A percentile compares a stretch with the other conserved stretches of the same genome.
Evolutionary conservation across 1,140 invertebrate genomes (phyloP).

Genomic region (Drosophila sulfurigaster): DNA sequence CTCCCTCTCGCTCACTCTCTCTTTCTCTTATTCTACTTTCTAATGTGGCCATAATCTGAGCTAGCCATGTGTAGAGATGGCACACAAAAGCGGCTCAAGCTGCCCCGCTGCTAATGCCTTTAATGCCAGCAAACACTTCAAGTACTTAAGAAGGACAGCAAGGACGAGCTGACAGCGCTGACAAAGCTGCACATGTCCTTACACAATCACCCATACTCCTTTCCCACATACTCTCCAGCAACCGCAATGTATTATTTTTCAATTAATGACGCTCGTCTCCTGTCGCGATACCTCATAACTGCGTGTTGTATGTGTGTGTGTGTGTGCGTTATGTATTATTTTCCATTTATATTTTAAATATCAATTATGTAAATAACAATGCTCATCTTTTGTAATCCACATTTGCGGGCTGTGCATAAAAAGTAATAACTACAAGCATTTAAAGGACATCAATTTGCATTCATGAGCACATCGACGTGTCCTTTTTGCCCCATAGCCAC

Average conservation of each 20-base stretch:
- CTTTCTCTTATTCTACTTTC: neutral
- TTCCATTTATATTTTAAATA: slow-evolving; percentile 72
- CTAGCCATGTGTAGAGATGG: slow-evolving; percentile 19
- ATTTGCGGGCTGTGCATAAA: slow-evolving; percentile 23
- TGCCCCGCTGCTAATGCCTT: slow-evolving; percentile 25
- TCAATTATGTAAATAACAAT: slow-evolving; percentile 74
- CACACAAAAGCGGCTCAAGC: slow-evolving; percentile 38
- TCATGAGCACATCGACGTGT: slow-evolving; percentile 34
- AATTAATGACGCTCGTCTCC: slow-evolving; percentile 58
- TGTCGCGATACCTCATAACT: neutral
- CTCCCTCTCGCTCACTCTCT: neutral
- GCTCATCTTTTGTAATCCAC: slow-evolving; percentile 68
- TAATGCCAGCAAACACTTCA: slow-evolving; percentile 28
- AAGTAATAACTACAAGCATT: slow-evolving; percentile 51
- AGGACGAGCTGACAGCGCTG: slow-evolving; percentile 15
- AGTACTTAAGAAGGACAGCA: slow-evolving; percentile 10
- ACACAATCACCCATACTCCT: neutral
- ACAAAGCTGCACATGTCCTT: neutral
- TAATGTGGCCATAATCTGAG: slow-evolving; percentile 20
- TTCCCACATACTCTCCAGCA: neutral
- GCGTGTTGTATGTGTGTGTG: slow-evolving; percentile 1
- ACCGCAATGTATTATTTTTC: slow-evolving; percentile 63
- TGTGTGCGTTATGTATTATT: slow-evolving; percentile 12
- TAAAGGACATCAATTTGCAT: slow-evolving; percentile 64
- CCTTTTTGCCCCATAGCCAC: neutral